phyloP scores from a whole-genome alignment of 2,113 vertebrate genomes.

The Pardalotus punctatus region DNA sequence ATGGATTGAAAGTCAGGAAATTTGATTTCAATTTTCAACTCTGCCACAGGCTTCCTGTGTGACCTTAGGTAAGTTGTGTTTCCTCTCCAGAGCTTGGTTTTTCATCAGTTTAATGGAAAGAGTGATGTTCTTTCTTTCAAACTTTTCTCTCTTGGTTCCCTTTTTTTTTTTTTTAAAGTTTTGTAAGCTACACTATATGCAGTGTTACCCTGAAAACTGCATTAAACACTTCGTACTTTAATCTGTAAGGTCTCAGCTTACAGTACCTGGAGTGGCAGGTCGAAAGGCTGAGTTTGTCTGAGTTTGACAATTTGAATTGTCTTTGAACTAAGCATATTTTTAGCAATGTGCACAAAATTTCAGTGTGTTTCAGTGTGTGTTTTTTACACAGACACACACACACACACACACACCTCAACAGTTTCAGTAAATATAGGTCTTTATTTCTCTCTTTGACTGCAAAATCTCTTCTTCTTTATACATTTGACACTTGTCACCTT shows the following conservation, averaged over 20 bases:
- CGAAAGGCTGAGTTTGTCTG: neutral
- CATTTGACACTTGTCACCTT: neutral
- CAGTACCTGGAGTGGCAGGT: neutral
- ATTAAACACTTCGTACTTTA: neutral
- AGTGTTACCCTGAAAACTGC: neutral
- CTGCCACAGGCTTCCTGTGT: conserved; percentile 30
- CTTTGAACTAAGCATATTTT: neutral
- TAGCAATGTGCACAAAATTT: neutral
- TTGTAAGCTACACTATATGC: neutral
- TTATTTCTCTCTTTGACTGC: neutral
- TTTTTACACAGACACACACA: neutral
- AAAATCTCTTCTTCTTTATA: neutral
- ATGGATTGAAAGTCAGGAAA: conserved; percentile 22
- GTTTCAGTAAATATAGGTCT: neutral
- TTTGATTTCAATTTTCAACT: conserved; percentile 5
- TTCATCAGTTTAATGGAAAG: neutral
- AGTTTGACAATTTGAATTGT: neutral
- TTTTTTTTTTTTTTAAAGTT: neutral
- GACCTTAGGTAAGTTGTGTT: conserved; percentile 3
- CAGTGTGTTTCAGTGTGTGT: neutral
- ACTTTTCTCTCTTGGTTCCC: accelerated
- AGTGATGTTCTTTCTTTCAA: neutral
- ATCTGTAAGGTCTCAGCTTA: neutral
- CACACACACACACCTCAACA: neutral
- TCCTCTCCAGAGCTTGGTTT: neutral